These are phyloP conservation scores for Erithacus rubecula DNA, from an alignment of 2,797 vertebrate genomes.

Conservation along the genomic window DNA sequence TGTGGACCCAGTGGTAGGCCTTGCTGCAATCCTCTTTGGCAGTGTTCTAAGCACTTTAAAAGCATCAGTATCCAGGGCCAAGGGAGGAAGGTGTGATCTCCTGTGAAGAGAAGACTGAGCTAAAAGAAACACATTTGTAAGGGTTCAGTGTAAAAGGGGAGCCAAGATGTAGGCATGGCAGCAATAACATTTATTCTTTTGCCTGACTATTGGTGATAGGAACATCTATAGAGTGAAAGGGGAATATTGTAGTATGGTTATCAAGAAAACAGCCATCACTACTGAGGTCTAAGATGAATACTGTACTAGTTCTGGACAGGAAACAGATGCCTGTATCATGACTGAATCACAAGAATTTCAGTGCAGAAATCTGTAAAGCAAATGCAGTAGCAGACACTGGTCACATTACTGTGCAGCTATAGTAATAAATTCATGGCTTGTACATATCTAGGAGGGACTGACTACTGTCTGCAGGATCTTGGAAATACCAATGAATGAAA, in stretches of 20 bases:
- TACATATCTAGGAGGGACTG: background rate
- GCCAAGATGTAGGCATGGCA: background rate
- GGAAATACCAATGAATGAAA: background rate
- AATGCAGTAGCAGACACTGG: background rate
- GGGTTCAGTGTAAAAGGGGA: background rate
- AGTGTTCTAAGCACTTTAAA: background rate
- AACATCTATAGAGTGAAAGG: background rate
- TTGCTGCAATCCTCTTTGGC: background rate
- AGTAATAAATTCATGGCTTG: background rate
- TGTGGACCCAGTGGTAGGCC: background rate
- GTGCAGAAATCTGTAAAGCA: background rate
- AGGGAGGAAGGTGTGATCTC: background rate
- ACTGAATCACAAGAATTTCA: background rate
- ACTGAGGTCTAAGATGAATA: background rate
- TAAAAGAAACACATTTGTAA: background rate
- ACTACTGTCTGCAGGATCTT: background rate
- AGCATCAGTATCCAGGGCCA: background rate
- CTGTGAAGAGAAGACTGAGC: background rate
- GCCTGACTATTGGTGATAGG: background rate
- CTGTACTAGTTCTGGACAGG: background rate
- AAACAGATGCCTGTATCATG: background rate
- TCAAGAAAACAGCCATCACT: background rate
- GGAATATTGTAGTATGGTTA: background rate
- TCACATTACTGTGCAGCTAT: background rate
- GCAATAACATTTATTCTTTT: background rate